Evolutionary conservation across 2,797 vertebrate species (phyloP).

Genomic region (Synanceia verrucosa): DNA sequence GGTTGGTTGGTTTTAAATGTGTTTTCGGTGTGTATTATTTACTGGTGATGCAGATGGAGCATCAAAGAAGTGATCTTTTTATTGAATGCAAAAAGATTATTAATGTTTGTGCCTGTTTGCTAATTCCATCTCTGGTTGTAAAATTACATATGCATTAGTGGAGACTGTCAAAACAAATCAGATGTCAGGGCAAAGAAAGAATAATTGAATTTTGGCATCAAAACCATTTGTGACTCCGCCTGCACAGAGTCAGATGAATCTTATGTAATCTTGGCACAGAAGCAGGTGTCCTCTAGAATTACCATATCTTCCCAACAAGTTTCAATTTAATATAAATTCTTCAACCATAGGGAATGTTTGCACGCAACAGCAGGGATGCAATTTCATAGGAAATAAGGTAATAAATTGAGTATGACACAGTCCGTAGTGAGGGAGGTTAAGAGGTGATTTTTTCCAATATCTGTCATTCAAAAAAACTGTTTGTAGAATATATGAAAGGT

Average conservation of each 20-base stretch:
- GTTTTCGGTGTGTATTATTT: neutral
- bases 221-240: neutral
- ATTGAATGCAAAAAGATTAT: neutral
- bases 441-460: slow-evolving; percentile 56
- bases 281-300: slow-evolving; percentile 25
- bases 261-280: slow-evolving; percentile 23
- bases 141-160: neutral
- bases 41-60: neutral
- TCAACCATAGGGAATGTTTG: slow-evolving; percentile 29
- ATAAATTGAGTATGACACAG: slow-evolving; percentile 52
- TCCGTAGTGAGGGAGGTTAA: slow-evolving; percentile 13
- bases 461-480: slow-evolving; percentile 29
- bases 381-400: slow-evolving; percentile 47
- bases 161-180: neutral
- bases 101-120: neutral
- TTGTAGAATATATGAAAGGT: slow-evolving; percentile 39
- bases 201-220: neutral
- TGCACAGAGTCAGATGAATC: slow-evolving; percentile 1
- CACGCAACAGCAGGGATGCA: slow-evolving; percentile 19
- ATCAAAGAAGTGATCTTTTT: too few relatives aligned
- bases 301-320: slow-evolving; percentile 18
- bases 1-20: too few relatives aligned
- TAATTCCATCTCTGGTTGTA: neutral
- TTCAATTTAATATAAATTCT: slow-evolving; percentile 41
- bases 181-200: neutral